These are phyloP conservation scores for Scomber scombrus DNA, from an alignment of 2,113 vertebrate genomes.

Conservation along the genomic window DNA sequence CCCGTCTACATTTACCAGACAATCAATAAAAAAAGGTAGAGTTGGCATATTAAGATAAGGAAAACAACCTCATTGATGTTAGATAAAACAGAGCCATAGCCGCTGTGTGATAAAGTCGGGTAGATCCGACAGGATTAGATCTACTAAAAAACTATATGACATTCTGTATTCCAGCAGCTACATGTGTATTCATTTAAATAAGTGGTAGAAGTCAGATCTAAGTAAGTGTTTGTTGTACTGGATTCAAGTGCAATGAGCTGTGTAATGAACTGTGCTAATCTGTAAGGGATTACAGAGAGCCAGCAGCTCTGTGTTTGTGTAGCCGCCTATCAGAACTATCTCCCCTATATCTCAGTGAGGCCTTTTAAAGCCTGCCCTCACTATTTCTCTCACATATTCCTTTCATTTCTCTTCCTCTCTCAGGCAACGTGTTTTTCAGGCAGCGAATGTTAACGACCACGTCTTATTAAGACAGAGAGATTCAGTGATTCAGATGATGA, in stretches of 20 bases:
- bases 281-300: slow-evolving; percentile 61
- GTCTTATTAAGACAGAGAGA: neutral
- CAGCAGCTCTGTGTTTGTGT: slow-evolving; percentile 59
- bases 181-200: neutral
- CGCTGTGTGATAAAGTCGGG: neutral
- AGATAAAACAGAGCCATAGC: neutral
- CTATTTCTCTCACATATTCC: neutral
- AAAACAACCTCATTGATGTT: neutral
- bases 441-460: neutral
- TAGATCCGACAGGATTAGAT: neutral
- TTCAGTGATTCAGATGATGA: slow-evolving; percentile 20
- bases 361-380: slow-evolving; percentile 29
- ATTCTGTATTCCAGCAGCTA: neutral
- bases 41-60: neutral
- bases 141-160: neutral
- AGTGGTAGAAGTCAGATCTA: slow-evolving; percentile 33
- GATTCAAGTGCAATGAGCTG: slow-evolving; percentile 58
- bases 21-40: slow-evolving; percentile 47
- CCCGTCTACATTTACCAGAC: slow-evolving; percentile 61
- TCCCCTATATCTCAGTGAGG: slow-evolving; percentile 38
- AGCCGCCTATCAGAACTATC: slow-evolving; percentile 49
- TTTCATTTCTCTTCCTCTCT: neutral
- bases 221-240: slow-evolving; percentile 41
- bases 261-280: slow-evolving; percentile 67
- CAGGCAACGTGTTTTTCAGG: neutral